Evolutionary conservation across 2,888 invertebrate species (phyloP).

Genomic region (Thera obeliscata): DNA sequence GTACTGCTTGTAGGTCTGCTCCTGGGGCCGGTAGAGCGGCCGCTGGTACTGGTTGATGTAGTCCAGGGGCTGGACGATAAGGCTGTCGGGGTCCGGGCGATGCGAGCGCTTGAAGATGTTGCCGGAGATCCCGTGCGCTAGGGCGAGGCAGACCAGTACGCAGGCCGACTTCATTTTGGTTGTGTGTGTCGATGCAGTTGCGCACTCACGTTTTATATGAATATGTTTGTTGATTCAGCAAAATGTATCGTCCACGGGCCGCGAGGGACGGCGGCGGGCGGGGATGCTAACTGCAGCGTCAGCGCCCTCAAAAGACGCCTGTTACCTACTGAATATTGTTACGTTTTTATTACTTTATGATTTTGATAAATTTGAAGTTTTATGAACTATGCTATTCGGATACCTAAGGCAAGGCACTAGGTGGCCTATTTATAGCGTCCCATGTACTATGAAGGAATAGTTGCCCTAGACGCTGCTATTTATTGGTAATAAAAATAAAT

Average conservation of each 20-base stretch:
- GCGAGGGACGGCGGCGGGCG: conserved; percentile 1
- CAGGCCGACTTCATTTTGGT: conserved; percentile 72
- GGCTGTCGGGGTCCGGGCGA: conserved; percentile 47
- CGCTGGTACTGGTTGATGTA: conserved; percentile 52
- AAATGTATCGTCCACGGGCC: neutral
- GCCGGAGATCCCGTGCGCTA: conserved; percentile 63
- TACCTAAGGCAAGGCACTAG: too few relatives aligned
- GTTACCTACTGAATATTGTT: neutral
- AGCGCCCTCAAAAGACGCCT: conserved; percentile 25
- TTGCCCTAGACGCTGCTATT: too few relatives aligned
- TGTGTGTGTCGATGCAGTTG: conserved; percentile 44
- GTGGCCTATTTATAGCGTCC: too few relatives aligned
- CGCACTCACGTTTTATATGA: conserved; percentile 55
- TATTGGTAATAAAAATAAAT: too few relatives aligned
- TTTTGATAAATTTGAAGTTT: too few relatives aligned
- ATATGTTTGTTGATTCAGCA: conserved; percentile 51
- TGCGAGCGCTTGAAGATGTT: conserved; percentile 63
- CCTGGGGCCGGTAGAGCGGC: conserved; percentile 42
- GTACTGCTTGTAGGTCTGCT: conserved; percentile 37
- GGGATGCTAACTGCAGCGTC: conserved; percentile 38
- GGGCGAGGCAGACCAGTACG: conserved; percentile 66
- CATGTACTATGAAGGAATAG: too few relatives aligned
- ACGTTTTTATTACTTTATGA: too few relatives aligned
- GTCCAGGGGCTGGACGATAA: conserved; percentile 55
- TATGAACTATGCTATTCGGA: too few relatives aligned